These are phyloP conservation scores for Mormyrus proboscirostris DNA, from an alignment of 2,797 vertebrate species.

Conservation along the genomic window DNA sequence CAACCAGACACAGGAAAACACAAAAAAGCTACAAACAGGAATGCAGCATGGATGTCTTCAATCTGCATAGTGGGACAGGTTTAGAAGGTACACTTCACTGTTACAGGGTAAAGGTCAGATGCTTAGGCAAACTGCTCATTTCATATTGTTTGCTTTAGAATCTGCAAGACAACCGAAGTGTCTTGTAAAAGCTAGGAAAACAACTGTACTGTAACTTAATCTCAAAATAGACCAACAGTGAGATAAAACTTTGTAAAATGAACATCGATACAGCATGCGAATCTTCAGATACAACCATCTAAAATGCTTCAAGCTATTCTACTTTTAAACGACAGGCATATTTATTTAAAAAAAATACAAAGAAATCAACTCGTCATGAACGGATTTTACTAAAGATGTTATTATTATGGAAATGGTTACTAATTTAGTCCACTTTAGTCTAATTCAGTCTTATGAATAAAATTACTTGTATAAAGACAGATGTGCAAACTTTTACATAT, in stretches of 20 bases:
- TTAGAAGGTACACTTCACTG: not conserved
- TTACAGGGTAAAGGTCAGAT: not conserved
- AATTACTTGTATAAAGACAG: not conserved
- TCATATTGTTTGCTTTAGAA: not conserved
- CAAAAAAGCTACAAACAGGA: not conserved
- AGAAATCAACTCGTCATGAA: not conserved
- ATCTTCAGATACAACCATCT: not conserved
- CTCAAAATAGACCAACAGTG: not conserved
- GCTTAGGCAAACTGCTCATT: not conserved
- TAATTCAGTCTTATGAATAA: not conserved
- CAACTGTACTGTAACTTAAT: not conserved
- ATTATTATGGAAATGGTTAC: not conserved
- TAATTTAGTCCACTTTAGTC: not conserved
- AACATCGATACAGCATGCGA: not conserved
- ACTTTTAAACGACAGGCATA: not conserved
- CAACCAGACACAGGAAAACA: not conserved
- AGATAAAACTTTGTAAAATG: not conserved
- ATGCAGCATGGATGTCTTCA: not conserved
- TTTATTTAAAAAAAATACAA: not conserved
- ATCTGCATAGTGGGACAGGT: not conserved
- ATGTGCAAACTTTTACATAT: not conserved
- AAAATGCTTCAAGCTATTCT: not conserved
- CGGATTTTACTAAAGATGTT: not conserved
- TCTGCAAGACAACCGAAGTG: not conserved
- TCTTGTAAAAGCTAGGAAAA: not conserved